Evolutionary conservation across 2,797 vertebrate species (phyloP).

Genomic region (Glossophaga mutica): DNA sequence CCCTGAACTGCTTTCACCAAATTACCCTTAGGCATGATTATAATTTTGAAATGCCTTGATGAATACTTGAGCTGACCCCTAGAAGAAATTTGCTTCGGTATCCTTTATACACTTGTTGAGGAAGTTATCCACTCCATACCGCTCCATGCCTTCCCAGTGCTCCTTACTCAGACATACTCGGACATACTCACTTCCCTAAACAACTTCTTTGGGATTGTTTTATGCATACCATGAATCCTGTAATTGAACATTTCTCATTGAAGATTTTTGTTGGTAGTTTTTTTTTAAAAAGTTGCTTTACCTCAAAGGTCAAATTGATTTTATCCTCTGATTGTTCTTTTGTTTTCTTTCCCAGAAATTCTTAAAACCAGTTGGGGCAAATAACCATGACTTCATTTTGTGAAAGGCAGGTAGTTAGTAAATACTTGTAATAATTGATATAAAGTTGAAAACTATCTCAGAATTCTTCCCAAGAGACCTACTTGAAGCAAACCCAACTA

Average conservation of each 20-base stretch:
- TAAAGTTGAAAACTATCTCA: not conserved
- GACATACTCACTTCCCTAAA: not conserved
- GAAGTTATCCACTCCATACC: not conserved
- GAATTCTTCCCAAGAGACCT: not conserved
- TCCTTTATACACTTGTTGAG: not conserved
- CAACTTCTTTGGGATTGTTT: not conserved
- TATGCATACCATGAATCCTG: not conserved
- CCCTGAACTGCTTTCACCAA: not conserved
- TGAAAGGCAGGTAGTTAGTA: not conserved
- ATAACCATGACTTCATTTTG: not conserved
- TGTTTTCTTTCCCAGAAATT: slow-evolving; percentile 14
- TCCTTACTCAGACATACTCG: not conserved
- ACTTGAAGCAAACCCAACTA: not conserved
- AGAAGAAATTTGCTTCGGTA: not conserved
- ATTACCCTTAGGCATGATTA: not conserved
- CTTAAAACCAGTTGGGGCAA: not conserved
- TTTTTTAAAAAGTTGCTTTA: not conserved
- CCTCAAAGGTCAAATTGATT: not conserved
- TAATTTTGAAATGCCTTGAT: not conserved
- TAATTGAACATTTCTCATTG: not conserved
- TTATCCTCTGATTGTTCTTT: not conserved
- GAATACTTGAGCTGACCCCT: not conserved
- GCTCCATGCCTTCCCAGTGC: no score
- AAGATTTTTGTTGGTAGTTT: not conserved
- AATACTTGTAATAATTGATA: not conserved